These are phyloP conservation scores for Elysia chlorotica DNA, from an alignment of 1,140 invertebrate genomes.

Conservation along the genomic window DNA sequence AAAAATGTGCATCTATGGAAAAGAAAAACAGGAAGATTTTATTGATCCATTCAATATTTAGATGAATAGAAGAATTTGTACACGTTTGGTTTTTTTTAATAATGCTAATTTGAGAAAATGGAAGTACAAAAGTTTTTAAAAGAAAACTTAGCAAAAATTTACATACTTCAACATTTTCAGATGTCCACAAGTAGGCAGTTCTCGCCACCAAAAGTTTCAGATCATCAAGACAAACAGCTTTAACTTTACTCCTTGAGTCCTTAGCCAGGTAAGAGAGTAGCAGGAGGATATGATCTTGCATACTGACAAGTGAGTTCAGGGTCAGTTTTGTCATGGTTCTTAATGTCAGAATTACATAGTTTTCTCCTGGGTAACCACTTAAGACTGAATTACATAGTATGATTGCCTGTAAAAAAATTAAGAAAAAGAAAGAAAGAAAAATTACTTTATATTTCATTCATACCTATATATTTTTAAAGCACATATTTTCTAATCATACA, in stretches of 20 bases:
- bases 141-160: too few species aligned
- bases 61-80: too few species aligned
- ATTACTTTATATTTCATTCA: too few species aligned
- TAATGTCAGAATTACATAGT: constrained; percentile 82
- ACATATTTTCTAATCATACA: too few species aligned
- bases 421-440: too few species aligned
- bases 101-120: too few species aligned
- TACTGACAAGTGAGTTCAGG: constrained; percentile 84
- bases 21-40: too few species aligned
- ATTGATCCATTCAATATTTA: too few species aligned
- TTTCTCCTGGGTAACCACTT: constrained; percentile 81
- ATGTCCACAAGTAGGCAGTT: constrained; percentile 81
- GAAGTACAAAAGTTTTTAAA: too few species aligned
- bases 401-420: constrained; percentile 67
- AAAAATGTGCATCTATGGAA: too few species aligned
- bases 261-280: constrained; percentile 67
- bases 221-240: constrained; percentile 75
- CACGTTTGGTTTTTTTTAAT: too few species aligned
- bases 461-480: too few species aligned
- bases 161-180: constrained; percentile 70
- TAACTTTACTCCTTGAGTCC: constrained; percentile 74
- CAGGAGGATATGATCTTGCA: constrained; percentile 76
- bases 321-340: constrained; percentile 87
- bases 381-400: constrained; percentile 81
- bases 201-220: constrained; percentile 74